Evolutionary conservation across 2,113 vertebrate species (phyloP).

Genomic region (Felis chaus): DNA sequence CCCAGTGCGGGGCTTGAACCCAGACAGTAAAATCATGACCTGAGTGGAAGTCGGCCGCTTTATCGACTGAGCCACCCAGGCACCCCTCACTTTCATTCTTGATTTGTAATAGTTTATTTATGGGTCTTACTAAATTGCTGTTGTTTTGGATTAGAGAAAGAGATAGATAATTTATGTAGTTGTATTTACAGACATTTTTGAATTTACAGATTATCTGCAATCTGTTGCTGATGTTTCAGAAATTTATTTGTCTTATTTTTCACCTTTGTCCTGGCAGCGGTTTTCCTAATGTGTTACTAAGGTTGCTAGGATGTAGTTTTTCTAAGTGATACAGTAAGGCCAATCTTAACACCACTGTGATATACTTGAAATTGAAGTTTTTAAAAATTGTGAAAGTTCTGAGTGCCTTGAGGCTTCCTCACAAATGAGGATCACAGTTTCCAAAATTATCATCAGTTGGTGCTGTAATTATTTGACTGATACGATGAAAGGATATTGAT

Average conservation of each 20-base stretch:
- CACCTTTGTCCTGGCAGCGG: neutral
- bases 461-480: neutral
- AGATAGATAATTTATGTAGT: neutral
- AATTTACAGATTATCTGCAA: neutral
- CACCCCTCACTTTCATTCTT: neutral
- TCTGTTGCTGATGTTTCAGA: neutral
- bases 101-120: neutral
- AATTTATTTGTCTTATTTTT: neutral
- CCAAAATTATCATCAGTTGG: neutral
- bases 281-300: neutral
- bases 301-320: neutral
- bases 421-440: neutral
- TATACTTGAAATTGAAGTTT: neutral
- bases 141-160: conserved; percentile 28
- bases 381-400: neutral
- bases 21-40: no score
- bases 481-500: neutral
- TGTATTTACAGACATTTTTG: neutral
- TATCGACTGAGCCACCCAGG: no score
- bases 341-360: neutral
- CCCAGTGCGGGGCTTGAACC: no score
- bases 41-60: no score
- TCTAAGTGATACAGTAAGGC: neutral
- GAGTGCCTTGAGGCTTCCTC: neutral
- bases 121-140: neutral